phyloP scores from a whole-genome alignment of 1,140 invertebrate species.

The Hycleus cichorii region DNA sequence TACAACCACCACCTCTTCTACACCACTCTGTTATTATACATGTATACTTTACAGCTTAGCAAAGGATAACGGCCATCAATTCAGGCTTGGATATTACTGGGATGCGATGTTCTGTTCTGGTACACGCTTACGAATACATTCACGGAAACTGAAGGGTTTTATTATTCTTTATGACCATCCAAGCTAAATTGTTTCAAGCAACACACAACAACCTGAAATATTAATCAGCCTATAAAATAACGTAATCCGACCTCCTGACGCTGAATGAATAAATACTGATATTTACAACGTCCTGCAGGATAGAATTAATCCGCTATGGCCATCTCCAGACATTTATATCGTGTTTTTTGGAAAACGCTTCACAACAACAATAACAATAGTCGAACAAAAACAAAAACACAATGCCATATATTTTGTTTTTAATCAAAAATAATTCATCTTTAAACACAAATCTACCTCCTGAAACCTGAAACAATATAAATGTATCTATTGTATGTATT shows the following conservation, averaged over 20 bases:
- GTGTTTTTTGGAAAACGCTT: no score
- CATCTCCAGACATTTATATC: no score
- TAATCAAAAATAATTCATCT: no score
- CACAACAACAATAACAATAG: no score
- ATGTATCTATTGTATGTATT: no score
- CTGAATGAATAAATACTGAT: conserved; percentile 10
- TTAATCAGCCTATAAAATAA: conserved; percentile 23
- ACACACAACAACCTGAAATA: conserved; percentile 17
- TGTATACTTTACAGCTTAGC: conserved; percentile 26
- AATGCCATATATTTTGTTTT: no score
- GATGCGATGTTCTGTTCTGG: conserved; percentile 8
- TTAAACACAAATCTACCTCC: no score
- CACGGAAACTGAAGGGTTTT: conserved; percentile 20
- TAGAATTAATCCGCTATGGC: conserved; percentile 7
- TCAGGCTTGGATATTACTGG: conserved; percentile 16
- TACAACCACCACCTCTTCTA: not conserved
- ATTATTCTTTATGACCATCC: conserved; percentile 20
- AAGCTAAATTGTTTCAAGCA: conserved; percentile 20
- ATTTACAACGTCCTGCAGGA: not conserved
- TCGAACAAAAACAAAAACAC: no score
- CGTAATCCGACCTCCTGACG: conserved; percentile 15
- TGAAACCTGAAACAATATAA: no score
- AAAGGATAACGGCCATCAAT: conserved; percentile 23
- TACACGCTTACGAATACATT: conserved; percentile 13
- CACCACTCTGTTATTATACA: conserved; percentile 19